Evolutionary conservation across 2,113 vertebrate species (phyloP).

Genomic region (Taurulus bubalis): DNA sequence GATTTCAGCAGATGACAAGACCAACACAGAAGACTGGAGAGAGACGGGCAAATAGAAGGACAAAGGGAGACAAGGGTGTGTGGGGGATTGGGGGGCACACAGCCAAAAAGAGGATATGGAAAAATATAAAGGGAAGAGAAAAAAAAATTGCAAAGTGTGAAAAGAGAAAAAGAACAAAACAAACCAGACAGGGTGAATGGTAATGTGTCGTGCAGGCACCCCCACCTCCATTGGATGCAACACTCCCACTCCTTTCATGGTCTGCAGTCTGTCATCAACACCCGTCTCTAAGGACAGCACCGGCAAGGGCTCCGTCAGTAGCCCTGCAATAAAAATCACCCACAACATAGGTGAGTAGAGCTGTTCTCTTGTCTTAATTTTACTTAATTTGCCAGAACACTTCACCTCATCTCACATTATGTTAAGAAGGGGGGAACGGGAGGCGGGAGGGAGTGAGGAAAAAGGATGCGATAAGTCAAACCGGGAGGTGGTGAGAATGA

Average conservation of each 20-base stretch:
- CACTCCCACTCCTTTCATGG: slow-evolving; percentile 73
- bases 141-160: slow-evolving; percentile 69
- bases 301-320: slow-evolving; percentile 72
- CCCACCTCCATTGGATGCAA: slow-evolving; percentile 74
- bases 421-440: slow-evolving; percentile 58
- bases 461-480: slow-evolving; percentile 69
- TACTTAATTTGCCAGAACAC: slow-evolving; percentile 85
- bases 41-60: slow-evolving; percentile 43
- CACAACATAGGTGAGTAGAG: slow-evolving; percentile 87
- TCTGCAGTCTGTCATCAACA: slow-evolving; percentile 72
- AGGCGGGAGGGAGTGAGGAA: slow-evolving; percentile 35
- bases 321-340: slow-evolving; percentile 79
- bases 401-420: slow-evolving; percentile 74
- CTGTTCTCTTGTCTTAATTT: slow-evolving; percentile 86
- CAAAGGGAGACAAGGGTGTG: slow-evolving; percentile 39
- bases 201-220: slow-evolving; percentile 72
- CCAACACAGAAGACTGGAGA: slow-evolving; percentile 24
- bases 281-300: slow-evolving; percentile 66
- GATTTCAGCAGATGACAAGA: slow-evolving; percentile 71
- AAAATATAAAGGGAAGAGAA: slow-evolving; percentile 15
- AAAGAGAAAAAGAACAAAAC: slow-evolving; percentile 70
- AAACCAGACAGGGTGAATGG: slow-evolving; percentile 66
- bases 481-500: slow-evolving; percentile 54
- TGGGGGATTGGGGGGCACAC: background rate
- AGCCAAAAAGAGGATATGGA: slow-evolving; percentile 54